Evolutionary conservation across 2,888 invertebrate species (phyloP).

Genomic region (Fragum whitleyi): DNA sequence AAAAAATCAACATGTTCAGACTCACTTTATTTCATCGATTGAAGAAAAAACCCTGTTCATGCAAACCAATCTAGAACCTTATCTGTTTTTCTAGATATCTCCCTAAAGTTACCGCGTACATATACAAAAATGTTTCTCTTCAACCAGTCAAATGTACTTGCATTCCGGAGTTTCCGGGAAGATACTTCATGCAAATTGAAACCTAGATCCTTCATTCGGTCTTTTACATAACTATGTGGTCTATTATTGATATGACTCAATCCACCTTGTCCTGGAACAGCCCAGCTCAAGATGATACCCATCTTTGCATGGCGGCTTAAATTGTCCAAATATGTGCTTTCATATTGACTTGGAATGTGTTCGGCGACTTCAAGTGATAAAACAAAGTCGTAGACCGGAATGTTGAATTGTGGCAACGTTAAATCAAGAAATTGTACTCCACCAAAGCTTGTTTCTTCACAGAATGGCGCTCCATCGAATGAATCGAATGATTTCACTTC

Average conservation of each 20-base stretch:
- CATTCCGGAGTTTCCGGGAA: not conserved
- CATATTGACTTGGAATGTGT: conserved; percentile 12
- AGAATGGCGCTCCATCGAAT: conserved; percentile 8
- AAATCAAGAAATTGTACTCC: conserved; percentile 1
- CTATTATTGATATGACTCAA: conserved; percentile 14
- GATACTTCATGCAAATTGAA: not conserved
- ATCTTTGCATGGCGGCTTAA: conserved; percentile 8
- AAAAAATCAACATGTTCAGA: too few species aligned
- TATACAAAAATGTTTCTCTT: conserved; percentile 2
- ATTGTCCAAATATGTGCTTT: conserved; percentile 11
- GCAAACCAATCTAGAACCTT: not conserved
- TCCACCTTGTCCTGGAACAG: conserved; percentile 21
- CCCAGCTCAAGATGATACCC: conserved; percentile 21
- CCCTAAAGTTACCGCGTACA: not conserved
- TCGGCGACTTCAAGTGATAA: conserved; percentile 18
- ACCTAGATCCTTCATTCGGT: not conserved
- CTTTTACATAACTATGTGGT: conserved; percentile 5
- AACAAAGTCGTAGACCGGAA: conserved; percentile 12
- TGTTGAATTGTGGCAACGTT: conserved; percentile 8
- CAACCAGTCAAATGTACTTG: conserved; percentile 13
- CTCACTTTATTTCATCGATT: too few species aligned
- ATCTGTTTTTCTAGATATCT: not conserved
- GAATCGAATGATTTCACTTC: conserved; percentile 51
- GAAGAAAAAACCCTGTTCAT: too few species aligned
- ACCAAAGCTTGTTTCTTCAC: conserved; percentile 12